A percentile compares a stretch with the other conserved stretches of the same genome.
phyloP scores from a whole-genome alignment of 2,888 invertebrate species.

The Drosophila ochracea region DNA sequence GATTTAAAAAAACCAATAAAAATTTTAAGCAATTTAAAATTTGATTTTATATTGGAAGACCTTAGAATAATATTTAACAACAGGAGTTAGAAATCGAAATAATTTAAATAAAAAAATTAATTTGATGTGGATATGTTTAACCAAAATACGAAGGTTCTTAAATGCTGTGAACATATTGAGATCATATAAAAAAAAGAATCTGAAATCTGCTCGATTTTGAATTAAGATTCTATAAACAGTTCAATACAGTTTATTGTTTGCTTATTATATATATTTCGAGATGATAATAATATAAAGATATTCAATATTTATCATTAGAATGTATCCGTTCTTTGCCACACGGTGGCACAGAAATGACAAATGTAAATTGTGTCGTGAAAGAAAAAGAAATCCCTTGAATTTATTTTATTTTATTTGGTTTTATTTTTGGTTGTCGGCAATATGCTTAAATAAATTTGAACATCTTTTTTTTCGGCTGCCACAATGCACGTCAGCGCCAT shows the following conservation, averaged over 20 bases:
- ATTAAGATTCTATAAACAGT: neutral
- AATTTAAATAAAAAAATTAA: too few relatives aligned
- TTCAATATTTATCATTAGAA: neutral
- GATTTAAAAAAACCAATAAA: neutral
- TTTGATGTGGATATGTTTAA: neutral
- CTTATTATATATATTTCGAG: neutral
- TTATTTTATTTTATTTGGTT: conserved; percentile 58
- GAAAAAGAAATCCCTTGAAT: conserved; percentile 66
- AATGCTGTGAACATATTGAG: neutral
- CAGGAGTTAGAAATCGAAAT: neutral
- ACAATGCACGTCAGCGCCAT: conserved; percentile 66
- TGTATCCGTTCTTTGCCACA: conserved; percentile 28
- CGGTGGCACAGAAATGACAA: conserved; percentile 66
- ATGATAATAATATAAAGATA: neutral
- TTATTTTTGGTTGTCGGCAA: conserved; percentile 41
- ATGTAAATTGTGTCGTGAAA: conserved; percentile 62
- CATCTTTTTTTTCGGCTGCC: conserved; percentile 50
- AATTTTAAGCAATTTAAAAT: neutral
- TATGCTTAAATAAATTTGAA: conserved; percentile 74
- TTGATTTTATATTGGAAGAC: neutral
- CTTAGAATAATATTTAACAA: neutral
- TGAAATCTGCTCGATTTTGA: neutral
- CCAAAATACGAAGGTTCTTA: neutral
- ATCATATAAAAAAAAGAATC: neutral
- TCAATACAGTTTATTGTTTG: neutral